Percentiles rank a stretch among this genome's conserved stretches.
These are phyloP conservation scores for Lasioglossum lativentre DNA, from an alignment of 2,888 invertebrate genomes.

Conservation along the genomic window DNA sequence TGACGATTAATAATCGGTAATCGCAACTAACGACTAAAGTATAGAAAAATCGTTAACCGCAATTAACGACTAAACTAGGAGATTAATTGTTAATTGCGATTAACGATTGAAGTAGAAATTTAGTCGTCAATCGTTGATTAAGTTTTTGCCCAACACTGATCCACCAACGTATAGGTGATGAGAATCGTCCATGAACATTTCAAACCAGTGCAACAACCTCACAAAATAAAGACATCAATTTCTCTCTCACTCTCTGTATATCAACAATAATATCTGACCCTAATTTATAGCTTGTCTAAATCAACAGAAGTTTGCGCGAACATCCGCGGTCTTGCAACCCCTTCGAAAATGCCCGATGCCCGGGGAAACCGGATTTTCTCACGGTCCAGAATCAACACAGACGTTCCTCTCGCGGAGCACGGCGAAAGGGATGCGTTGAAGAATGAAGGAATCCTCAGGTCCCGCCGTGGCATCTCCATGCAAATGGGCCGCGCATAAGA, in stretches of 20 bases:
- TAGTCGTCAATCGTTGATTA: too few species aligned
- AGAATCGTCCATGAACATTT: neutral
- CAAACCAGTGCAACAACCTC: neutral
- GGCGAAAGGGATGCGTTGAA: conserved; percentile 24
- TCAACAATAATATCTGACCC: neutral
- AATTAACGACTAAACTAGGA: too few species aligned
- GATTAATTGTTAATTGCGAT: too few species aligned
- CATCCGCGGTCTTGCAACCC: neutral
- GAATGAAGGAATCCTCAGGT: conserved; percentile 41
- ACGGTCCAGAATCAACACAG: conserved; percentile 12
- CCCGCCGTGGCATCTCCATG: conserved; percentile 48
- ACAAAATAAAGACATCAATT: neutral
- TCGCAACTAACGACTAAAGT: too few species aligned
- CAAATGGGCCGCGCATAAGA: conserved; percentile 52
- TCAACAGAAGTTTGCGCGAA: neutral
- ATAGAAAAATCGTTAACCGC: too few species aligned
- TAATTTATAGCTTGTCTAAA: neutral
- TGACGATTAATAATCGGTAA: too few species aligned
- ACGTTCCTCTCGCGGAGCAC: neutral
- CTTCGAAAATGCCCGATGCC: neutral
- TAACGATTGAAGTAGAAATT: too few species aligned
- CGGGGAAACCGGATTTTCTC: neutral
- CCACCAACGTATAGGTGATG: neutral
- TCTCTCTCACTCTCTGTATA: neutral
- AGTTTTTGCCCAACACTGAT: too few species aligned